These are phyloP conservation scores for Lochmaea crataegi DNA, from an alignment of 2,888 invertebrate genomes.

Conservation along the genomic window DNA sequence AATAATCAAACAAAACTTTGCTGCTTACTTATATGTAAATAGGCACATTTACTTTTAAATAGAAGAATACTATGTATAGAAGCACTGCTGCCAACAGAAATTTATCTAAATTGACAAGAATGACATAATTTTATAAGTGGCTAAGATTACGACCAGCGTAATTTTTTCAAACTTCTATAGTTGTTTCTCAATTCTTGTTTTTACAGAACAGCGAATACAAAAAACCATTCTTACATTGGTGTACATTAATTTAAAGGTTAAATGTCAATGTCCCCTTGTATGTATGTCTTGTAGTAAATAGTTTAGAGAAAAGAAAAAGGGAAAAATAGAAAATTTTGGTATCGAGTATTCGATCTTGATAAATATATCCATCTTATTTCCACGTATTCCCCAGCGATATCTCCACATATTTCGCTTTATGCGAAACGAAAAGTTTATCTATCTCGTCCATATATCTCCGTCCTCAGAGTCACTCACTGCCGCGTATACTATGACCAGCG, in stretches of 20 bases:
- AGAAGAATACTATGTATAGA: too few species aligned
- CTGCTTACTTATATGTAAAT: too few species aligned
- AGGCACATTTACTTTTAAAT: too few species aligned
- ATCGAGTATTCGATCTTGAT: slow-evolving; percentile 33
- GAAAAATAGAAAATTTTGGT: slow-evolving; percentile 31
- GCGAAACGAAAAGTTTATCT: slow-evolving; percentile 57
- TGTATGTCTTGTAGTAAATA: neutral
- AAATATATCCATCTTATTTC: slow-evolving; percentile 38
- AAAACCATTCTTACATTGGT: too few species aligned
- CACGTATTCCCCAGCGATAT: slow-evolving; percentile 32
- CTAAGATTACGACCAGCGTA: too few species aligned
- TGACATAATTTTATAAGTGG: too few species aligned
- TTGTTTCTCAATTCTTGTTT: too few species aligned
- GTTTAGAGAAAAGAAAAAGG: neutral
- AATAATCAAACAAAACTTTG: neutral
- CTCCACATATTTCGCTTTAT: slow-evolving; percentile 40
- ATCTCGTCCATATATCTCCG: slow-evolving; percentile 56
- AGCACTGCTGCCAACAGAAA: neutral
- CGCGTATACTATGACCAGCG: slow-evolving; percentile 50
- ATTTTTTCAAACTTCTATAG: too few species aligned
- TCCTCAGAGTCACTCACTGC: slow-evolving; percentile 24
- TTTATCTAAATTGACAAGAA: neutral
- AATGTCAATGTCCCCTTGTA: neutral
- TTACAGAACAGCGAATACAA: too few species aligned
- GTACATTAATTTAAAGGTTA: neutral